phyloP scores from a whole-genome alignment of 2,888 invertebrate genomes.

The Aleiodes testaceus region DNA sequence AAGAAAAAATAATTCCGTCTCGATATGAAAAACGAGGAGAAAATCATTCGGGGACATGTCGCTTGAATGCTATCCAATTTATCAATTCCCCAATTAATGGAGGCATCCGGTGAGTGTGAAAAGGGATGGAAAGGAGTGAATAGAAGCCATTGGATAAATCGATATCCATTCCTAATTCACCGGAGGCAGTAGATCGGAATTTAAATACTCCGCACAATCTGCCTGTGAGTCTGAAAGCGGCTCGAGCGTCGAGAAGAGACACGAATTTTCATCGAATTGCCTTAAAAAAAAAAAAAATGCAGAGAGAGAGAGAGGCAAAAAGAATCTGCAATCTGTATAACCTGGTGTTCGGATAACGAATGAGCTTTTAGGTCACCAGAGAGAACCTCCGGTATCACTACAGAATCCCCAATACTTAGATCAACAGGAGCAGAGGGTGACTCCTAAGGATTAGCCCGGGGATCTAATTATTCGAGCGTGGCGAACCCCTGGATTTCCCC shows the following conservation, averaged over 20 bases:
- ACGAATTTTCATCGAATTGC: too few species aligned
- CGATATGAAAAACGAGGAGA: constrained; percentile 1
- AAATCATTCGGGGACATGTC: constrained; percentile 29
- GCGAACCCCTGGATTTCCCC: constrained; percentile 31
- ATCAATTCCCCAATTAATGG: constrained; percentile 44
- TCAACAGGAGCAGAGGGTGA: constrained; percentile 23
- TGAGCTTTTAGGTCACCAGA: constrained; percentile 40
- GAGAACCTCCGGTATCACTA: constrained; percentile 20
- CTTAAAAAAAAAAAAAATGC: not conserved
- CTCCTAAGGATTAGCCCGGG: constrained; percentile 39
- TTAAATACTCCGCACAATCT: constrained; percentile 36
- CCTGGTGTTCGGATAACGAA: constrained; percentile 38
- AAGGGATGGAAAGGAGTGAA: constrained; percentile 11
- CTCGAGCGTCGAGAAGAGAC: not conserved
- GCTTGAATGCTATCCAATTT: constrained; percentile 43
- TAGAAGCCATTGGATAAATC: constrained; percentile 27
- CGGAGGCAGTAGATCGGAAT: constrained; percentile 42
- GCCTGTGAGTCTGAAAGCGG: not conserved
- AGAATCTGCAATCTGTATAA: too few species aligned
- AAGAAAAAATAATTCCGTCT: not conserved
- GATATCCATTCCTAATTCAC: constrained; percentile 43
- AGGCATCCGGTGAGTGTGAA: constrained; percentile 35
- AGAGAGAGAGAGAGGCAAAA: not conserved
- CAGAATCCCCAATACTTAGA: not conserved
- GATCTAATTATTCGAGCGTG: constrained; percentile 43